Evolutionary conservation across 2,797 vertebrate genomes (phyloP), one percentile per base, ranked within the genome.

Genomic region (Rhinella marina): DNA sequence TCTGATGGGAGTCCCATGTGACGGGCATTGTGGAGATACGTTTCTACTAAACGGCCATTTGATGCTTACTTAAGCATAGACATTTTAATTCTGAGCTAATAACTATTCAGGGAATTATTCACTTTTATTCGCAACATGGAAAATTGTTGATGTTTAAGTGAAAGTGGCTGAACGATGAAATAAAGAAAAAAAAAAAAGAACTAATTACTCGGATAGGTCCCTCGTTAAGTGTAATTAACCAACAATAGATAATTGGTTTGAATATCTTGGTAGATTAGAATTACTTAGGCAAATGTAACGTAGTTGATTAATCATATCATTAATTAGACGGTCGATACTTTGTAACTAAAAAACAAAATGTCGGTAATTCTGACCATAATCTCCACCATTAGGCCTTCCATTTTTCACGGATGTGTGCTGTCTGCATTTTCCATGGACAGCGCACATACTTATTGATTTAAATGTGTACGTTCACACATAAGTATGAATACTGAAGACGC

Each of bases 191-290:
- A 86, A 76, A 81, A 86, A 23, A 78, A 56, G 50, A 41, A 27
- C 27, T 57, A 85, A 85, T 86, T 89, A 78, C 54, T 56, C 14
- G 83, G 50, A 89, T 82, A 59, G 80, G 62, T 86, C 88, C 62
- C 84, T 10, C 17, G 11, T 52, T 80, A n/a, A 16, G 56, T 79
- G 66, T 86, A 89, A 89, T 89, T 86, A 89, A 59, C 50, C 80
- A 82, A 48, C 80, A 78, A 79, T 77, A 54, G 61, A 73, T 83
- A 86, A 82, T 83, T 86, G 80, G 29, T 78, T 61, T n/a, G 29
- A 61, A 83, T 17, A 29, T 68, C 23, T 50, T 82, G 41, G 27
- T 76, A 64, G 80, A 83, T 78, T 72, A 83, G n/a, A 21, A 41
- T 83, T 68, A 76, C 80, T 78, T 41, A 61, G 88, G 73, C 84